These are phyloP conservation scores for Tapera naevia DNA, from an alignment of 2,797 vertebrate genomes.

Conservation along the genomic window DNA sequence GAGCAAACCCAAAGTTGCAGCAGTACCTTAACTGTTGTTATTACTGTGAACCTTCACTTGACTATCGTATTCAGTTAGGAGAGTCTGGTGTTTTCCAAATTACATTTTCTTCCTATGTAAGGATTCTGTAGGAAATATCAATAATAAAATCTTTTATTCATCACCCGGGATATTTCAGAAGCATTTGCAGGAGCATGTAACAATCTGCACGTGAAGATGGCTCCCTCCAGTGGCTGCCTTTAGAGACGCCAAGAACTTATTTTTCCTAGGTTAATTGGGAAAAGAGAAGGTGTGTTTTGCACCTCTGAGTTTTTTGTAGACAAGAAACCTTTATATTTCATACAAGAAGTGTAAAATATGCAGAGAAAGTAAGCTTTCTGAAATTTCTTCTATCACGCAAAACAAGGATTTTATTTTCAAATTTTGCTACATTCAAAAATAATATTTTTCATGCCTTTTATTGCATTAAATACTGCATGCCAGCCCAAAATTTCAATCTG, in stretches of 20 bases:
- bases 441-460: not conserved
- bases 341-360: not conserved
- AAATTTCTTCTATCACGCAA: not conserved
- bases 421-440: not conserved
- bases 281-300: not conserved
- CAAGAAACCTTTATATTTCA: not conserved
- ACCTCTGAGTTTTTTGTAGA: not conserved
- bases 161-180: not conserved
- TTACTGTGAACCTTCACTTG: not conserved
- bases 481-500: not conserved
- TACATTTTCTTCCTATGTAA: not conserved
- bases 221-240: slow-evolving; percentile 34
- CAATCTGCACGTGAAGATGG: not conserved
- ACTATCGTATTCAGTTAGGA: not conserved
- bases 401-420: not conserved
- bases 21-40: not conserved
- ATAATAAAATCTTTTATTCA: not conserved
- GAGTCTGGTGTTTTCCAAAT: not conserved
- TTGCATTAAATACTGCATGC: too few species aligned
- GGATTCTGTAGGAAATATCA: not conserved
- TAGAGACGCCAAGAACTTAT: not conserved
- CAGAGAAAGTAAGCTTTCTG: not conserved
- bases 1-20: not conserved
- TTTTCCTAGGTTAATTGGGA: not conserved
- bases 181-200: not conserved